Conservation (phyloP, 2,797 vertebrate genomes). For the Melanotaenia nigrans region DNA sequence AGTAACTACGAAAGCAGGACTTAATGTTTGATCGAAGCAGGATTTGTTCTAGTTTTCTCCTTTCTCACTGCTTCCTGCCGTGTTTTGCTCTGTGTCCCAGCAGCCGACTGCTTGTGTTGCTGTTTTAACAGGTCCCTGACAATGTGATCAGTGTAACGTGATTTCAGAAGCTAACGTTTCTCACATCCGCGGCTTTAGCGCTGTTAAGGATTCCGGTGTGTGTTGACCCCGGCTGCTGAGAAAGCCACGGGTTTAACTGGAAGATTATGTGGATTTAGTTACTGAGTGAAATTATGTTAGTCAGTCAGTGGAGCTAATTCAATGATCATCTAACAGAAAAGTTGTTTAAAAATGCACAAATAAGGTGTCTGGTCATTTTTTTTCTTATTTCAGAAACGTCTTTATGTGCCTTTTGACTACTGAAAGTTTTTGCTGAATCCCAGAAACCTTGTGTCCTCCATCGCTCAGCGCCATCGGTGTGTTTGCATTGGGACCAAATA, state of each 20-base stretch:
- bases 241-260: slow-evolving; percentile 54
- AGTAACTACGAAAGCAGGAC: neutral
- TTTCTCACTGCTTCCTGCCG: neutral
- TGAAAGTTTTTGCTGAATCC: slow-evolving; percentile 36
- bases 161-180: slow-evolving; percentile 13
- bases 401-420: slow-evolving; percentile 56
- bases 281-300: slow-evolving; percentile 56
- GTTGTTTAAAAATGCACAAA: slow-evolving; percentile 6
- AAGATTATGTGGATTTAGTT: slow-evolving; percentile 53
- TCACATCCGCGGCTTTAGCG: neutral
- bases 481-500: slow-evolving; percentile 70
- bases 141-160: slow-evolving; percentile 18
- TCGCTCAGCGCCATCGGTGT: slow-evolving; percentile 23
- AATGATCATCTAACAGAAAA: slow-evolving; percentile 26
- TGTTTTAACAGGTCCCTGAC: slow-evolving; percentile 11
- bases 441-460: neutral
- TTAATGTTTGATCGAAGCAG: slow-evolving; percentile 17
- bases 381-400: neutral
- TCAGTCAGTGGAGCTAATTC: slow-evolving; percentile 38
- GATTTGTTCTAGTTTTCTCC: slow-evolving; percentile 26
- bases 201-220: slow-evolving; percentile 28
- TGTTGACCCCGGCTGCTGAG: slow-evolving; percentile 42
- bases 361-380: neutral
- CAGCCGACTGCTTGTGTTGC: neutral
- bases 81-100: neutral